phyloP scores from a whole-genome alignment of 2,888 invertebrate species.

The Lithodes maja region DNA sequence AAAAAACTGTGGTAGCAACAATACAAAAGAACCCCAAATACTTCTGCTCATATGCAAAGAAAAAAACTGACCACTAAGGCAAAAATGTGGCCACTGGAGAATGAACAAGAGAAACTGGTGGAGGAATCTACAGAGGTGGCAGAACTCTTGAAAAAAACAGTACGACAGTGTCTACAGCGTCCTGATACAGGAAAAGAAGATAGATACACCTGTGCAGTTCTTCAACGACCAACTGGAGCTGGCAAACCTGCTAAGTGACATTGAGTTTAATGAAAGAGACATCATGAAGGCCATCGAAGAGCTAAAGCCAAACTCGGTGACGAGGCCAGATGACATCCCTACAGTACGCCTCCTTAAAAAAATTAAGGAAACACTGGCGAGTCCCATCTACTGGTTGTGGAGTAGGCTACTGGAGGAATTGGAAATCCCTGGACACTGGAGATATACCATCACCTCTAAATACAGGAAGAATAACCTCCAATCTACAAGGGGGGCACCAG shows the following conservation, averaged over 20 bases:
- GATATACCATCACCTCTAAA: not conserved
- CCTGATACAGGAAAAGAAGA: no score
- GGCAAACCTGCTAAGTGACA: not conserved
- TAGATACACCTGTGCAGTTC: no score
- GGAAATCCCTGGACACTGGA: constrained; percentile 4
- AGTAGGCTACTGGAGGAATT: not conserved
- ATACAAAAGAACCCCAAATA: no score
- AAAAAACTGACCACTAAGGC: not conserved
- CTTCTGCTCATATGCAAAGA: no score
- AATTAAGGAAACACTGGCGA: constrained; percentile 25
- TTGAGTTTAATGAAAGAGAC: constrained; percentile 2
- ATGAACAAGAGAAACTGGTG: not conserved
- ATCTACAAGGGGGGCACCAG: not conserved
- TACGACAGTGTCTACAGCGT: no score
- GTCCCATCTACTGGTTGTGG: not conserved
- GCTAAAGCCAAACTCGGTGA: constrained; percentile 4
- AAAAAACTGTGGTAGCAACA: no score
- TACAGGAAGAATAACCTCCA: not conserved
- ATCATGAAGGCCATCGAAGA: not conserved
- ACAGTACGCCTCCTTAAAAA: not conserved
- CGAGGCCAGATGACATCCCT: constrained; percentile 18
- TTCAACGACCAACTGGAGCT: no score
- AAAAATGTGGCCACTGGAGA: not conserved
- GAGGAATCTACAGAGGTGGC: not conserved
- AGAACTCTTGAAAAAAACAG: not conserved